Evolutionary conservation across 2,797 vertebrate genomes (phyloP).

Genomic region (Nothura maculosa): DNA sequence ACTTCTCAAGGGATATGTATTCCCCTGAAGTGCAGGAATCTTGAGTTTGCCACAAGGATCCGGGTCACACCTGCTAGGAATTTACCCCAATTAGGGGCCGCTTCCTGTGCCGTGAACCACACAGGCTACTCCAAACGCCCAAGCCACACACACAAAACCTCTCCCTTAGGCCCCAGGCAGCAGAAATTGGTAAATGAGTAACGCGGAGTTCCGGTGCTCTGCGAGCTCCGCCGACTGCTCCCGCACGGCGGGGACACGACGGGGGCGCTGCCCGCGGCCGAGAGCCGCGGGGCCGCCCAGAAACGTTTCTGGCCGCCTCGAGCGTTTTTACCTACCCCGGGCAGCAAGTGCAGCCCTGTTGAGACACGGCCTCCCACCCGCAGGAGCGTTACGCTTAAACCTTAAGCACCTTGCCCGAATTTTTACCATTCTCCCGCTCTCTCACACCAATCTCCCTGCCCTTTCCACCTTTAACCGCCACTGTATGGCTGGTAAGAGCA

Average conservation of each 20-base stretch:
- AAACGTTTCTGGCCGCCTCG: not conserved
- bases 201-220: not conserved
- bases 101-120: not conserved
- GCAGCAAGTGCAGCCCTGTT: accelerated
- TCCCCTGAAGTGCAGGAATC: not conserved
- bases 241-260: not conserved
- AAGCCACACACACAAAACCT: not conserved
- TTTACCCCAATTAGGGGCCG: not conserved
- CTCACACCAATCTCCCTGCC: not conserved
- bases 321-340: accelerated
- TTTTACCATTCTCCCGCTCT: accelerated
- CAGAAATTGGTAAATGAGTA: not conserved
- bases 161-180: not conserved
- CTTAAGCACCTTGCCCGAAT: accelerated
- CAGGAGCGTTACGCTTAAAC: accelerated
- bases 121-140: accelerated
- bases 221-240: accelerated
- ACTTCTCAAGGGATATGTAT: not conserved
- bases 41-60: not conserved
- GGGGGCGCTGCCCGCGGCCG: no score
- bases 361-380: accelerated
- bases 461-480: not conserved
- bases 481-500: accelerated
- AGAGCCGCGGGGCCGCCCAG: accelerated
- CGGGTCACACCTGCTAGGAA: not conserved